Base-by-base conservation (phyloP, 2,113 vertebrate genomes). In the Psilopogon haemacephalus region DNA sequence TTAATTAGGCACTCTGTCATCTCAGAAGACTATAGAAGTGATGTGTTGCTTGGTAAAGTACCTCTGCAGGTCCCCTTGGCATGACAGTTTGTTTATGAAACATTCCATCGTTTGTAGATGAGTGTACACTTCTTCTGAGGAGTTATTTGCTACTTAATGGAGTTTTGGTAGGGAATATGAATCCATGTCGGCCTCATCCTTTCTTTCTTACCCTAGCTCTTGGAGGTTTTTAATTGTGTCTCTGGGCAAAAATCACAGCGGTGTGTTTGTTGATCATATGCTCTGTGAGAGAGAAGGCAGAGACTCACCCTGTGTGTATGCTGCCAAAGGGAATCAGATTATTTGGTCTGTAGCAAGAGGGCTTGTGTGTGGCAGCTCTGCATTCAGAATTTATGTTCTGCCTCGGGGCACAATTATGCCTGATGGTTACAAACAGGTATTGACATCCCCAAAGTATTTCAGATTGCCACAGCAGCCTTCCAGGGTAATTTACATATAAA, bases 281-380 rank as follows among this genome's bases (percentile, higher is more conserved):
- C 71, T 0, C n/a, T n/a, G 33, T 27, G 65, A 62, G 76, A 52
- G 46, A 7, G 32, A 67, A 76, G 44, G 33, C 58, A 10, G 16
- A 18, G 67, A 23, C 38, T 13, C 30, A 15, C 5, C 12, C 33
- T 37, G 4, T 54, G 52, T 0, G 0, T 33, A 15, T 67, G 18
- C 26, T 48, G 5, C 58, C 60, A 50, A 65, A 54, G 6, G 27
- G 21, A 63, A 62, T 27, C 38, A 62, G 42, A 32, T 77, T 72
- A 23, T 77, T 67, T 62, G 35, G 27, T 30, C 33, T 56, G 19
- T 56, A 52, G 46, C 2, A 8, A 38, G 8, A 38, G 15, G 37
- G 11, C 13, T 16, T 44, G 26, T 44, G 28, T 1, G 1, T 56
- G 38, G 17, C 19, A 67, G 19, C 32, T 82, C 48, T 77, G 60